A percentile compares a stretch with the other conserved stretches of the same genome.
These are phyloP conservation scores for Ariolimax columbianus DNA, from an alignment of 2,888 invertebrate species.

Conservation along the genomic window DNA sequence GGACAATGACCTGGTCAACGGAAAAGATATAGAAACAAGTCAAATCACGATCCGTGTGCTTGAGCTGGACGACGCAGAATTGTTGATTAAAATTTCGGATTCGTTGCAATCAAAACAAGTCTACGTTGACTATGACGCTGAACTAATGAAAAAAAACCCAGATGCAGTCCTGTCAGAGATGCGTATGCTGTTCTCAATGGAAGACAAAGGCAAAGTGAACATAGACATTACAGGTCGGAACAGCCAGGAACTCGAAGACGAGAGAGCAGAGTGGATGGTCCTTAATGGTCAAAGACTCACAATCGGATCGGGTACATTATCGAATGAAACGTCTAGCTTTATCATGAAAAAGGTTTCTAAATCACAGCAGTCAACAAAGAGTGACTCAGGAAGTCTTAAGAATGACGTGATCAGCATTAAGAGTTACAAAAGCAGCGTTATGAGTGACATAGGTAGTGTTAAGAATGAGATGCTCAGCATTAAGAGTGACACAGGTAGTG, in stretches of 20 bases:
- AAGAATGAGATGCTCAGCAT: too few relatives aligned
- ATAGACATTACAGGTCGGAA: neutral
- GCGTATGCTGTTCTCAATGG: neutral
- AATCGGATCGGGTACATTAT: neutral
- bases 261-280: neutral
- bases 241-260: neutral
- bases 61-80: constrained; percentile 8
- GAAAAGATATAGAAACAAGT: neutral
- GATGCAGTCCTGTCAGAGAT: neutral
- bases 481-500: too few relatives aligned
- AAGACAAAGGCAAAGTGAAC: neutral
- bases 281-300: neutral
- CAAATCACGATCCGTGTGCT: constrained; percentile 6
- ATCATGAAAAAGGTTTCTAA: neutral
- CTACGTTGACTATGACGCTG: neutral
- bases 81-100: constrained; percentile 3
- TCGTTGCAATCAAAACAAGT: neutral
- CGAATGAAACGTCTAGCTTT: neutral
- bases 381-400: too few relatives aligned
- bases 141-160: neutral
- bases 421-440: too few relatives aligned
- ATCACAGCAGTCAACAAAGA: neutral
- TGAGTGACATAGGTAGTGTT: too few relatives aligned
- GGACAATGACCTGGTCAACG: neutral
- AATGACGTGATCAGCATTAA: too few relatives aligned